These are phyloP conservation scores for Candoia aspera DNA, from an alignment of 2,113 vertebrate genomes.

Conservation along the genomic window DNA sequence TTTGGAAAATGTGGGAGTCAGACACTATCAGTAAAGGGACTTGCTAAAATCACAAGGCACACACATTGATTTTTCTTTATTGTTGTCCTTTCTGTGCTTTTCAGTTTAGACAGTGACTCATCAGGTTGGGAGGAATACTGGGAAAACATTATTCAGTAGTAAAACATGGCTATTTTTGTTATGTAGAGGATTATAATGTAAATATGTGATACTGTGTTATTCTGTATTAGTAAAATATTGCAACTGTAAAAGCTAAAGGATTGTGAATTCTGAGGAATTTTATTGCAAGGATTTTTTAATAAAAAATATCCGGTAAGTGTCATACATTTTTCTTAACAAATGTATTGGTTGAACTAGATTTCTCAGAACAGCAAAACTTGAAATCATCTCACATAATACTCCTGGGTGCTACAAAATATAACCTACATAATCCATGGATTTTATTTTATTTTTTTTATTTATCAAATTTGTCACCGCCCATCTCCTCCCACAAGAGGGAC, in stretches of 20 bases:
- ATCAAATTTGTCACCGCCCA: too few species aligned
- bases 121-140: constrained; percentile 46
- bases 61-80: constrained; percentile 50
- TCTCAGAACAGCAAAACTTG: background rate
- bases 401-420: background rate
- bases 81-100: constrained; percentile 63
- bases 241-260: constrained; percentile 77
- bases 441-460: too few species aligned
- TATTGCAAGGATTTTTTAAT: constrained; percentile 79
- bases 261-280: constrained; percentile 83
- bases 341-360: background rate
- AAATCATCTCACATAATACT: background rate
- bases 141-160: constrained; percentile 74
- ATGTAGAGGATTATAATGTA: constrained; percentile 79
- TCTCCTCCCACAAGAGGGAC: too few species aligned
- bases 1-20: constrained; percentile 69
- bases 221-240: constrained; percentile 80
- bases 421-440: background rate
- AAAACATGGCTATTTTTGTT: constrained; percentile 85
- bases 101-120: constrained; percentile 62
- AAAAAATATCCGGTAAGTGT: constrained; percentile 68
- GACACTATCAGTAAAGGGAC: constrained; percentile 69
- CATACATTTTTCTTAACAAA: constrained; percentile 14
- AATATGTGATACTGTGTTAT: constrained; percentile 81
- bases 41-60: constrained; percentile 57